Evolutionary conservation across 2,888 invertebrate species (phyloP), one percentile per base, ranked within the genome.

Genomic region (Cataglyphis rosenhaueri): DNA sequence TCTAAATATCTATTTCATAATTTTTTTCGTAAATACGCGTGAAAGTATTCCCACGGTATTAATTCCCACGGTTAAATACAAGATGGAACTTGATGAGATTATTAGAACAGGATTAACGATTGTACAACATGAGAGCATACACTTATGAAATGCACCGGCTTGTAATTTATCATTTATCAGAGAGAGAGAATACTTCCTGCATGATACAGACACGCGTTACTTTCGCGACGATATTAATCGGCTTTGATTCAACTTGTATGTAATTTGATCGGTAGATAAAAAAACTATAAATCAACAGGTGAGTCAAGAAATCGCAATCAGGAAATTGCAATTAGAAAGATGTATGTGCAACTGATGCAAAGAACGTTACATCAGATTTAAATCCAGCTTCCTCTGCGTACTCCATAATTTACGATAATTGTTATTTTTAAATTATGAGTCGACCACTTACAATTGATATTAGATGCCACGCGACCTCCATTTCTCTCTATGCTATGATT

Each of bases 381-480:
- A 59, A 59, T 57, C 18, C 55, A 61, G 29, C 76, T 66, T 57
- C 55, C 55, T 52, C 44, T 2, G 4, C 38, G 32, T 62, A 15
- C n/a, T 21, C n/a, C 25, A n/a, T 29, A 29, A 74, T 59, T 44
- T 15, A 10, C 12, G 44, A n/a, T 32, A 5, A 59, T 44, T 35
- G 25, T 78, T 59, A 44, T 1, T 71, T 25, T 48, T 61, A 71
- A 32, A 35, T 61, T 25, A 10, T 25, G 32, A n/a, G 29, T 68
- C 76, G 44, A 78, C 3, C 78, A 78, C 78, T 79, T 71, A 79
- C 78, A 25, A 79, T 71, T 79, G 73, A 32, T 21, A 79, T 79
- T 70, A 78, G 71, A 8, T 71, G 59, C 78, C 78, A 79, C 71
- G 78, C 78, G 59, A 79, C 29, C 71, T 35, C 64, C 68, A 71